Evolutionary conservation across 1,140 invertebrate genomes (phyloP).

Genomic region (Zaprionus gabonicus): DNA sequence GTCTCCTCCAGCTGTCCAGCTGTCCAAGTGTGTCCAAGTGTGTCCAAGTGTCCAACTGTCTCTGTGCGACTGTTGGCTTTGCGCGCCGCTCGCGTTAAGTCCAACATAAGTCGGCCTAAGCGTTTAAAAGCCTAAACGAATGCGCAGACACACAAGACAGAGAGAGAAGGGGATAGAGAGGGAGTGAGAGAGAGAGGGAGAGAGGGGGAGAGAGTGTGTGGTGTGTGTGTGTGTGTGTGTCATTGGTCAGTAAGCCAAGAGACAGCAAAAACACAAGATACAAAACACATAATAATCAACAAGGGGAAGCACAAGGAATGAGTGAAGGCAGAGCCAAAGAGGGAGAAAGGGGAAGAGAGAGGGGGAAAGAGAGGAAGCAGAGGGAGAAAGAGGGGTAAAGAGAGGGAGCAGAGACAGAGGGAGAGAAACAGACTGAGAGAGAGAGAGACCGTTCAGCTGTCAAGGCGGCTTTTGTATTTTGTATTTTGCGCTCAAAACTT

Average conservation of each 20-base stretch:
- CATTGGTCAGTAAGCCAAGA: constrained; percentile 53
- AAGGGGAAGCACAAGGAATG: constrained; percentile 31
- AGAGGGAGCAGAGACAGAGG: not conserved
- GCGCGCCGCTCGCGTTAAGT: constrained; percentile 73
- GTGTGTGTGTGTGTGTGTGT: constrained; percentile 40
- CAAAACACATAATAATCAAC: constrained; percentile 80
- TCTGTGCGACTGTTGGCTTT: constrained; percentile 65
- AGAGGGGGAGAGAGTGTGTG: constrained; percentile 10
- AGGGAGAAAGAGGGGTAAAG: constrained; percentile 8
- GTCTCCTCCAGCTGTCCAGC: constrained; percentile 60
- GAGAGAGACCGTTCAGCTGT: constrained; percentile 71
- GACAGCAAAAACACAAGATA: constrained; percentile 54
- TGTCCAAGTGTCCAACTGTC: constrained; percentile 55
- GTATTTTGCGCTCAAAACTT: constrained; percentile 82
- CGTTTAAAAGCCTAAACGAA: constrained; percentile 82
- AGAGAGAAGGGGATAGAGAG: constrained; percentile 2
- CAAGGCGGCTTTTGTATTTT: constrained; percentile 74
- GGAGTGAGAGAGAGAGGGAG: not conserved
- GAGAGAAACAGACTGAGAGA: not conserved
- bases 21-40: constrained; percentile 21
- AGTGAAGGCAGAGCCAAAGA: constrained; percentile 12
- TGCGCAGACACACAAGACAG: constrained; percentile 54
- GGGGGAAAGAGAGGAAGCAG: constrained; percentile 16
- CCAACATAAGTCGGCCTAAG: constrained; percentile 80
- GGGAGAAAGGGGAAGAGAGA: constrained; percentile 25